Evolutionary conservation across 2,113 vertebrate genomes (phyloP), one percentile per base, ranked within the genome.

Genomic region (Rhipidura dahli): DNA sequence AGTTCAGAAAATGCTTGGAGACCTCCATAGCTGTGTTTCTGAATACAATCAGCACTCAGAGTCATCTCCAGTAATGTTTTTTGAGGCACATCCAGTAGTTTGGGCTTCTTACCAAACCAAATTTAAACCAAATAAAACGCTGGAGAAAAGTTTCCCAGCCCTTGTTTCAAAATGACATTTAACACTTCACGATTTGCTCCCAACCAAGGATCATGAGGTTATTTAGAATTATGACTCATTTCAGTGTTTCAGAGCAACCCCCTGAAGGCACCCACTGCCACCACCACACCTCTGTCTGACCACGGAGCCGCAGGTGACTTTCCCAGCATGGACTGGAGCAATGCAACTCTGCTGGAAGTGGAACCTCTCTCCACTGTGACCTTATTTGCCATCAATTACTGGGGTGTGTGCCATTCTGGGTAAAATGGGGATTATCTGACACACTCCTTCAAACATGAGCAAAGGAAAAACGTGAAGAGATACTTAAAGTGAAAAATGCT

Each of bases 61-160:
- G 2, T 37, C 19, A n/a, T 40, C 22, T 49, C 78, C 51, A 64
- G 35, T 44, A 71, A 61, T 0, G 6, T 8, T 73, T 56, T 69
- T 5, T 79, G 40, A 69, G 12, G 27, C 35, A 89, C 33, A 28
- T 50, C 27, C 66, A 66, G 23, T 73, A 65, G 30, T 47, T 24
- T 39, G 24, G 84, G 22, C 11, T 39, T 26, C 19, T 53, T 88
- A 73, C 24, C 45, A 83, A 87, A 33, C 11, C 27, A 61, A 13
- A 6, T n/a, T 87, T 72, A 71, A 78, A 22, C 26, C 11, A 72
- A 42, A 37, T n/a, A 51, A 9, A 15, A 49, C 0, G 0, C 40
- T 45, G 14, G 49, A 68, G 35, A 82, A 76, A 75, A 50, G 26
- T 57, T 93, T 78, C 61, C 50, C 45, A 69, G 40, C 33, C 9